phyloP scores from a whole-genome alignment of 2,113 vertebrate genomes.

The Halcyon senegalensis region DNA sequence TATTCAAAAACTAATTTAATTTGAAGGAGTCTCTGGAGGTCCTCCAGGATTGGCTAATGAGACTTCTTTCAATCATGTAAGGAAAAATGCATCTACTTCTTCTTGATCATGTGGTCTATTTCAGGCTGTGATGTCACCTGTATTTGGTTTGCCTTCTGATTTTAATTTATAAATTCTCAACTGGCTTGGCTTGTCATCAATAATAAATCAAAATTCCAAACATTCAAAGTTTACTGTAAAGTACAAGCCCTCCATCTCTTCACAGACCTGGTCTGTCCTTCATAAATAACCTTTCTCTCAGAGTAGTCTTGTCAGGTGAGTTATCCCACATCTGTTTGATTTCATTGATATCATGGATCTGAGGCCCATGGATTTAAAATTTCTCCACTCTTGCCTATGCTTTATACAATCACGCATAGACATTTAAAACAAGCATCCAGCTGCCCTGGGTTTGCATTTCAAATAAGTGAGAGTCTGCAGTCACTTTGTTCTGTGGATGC shows the following conservation, averaged over 20 bases:
- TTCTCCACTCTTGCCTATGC: background rate
- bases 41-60: background rate
- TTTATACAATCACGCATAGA: background rate
- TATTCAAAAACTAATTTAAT: background rate
- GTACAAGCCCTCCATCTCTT: background rate
- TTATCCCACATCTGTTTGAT: background rate
- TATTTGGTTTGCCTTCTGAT: background rate
- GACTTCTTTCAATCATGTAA: background rate
- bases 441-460: background rate
- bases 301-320: background rate
- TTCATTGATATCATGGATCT: background rate
- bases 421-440: background rate
- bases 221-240: background rate
- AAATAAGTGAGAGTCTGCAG: background rate
- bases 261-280: background rate
- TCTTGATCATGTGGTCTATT: background rate
- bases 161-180: background rate
- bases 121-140: background rate
- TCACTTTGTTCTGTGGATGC: background rate
- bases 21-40: background rate
- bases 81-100: background rate
- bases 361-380: background rate
- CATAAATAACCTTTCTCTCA: background rate
- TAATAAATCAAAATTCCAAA: background rate
- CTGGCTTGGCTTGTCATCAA: background rate